Evolutionary conservation across 2,888 invertebrate species (phyloP).

Genomic region (Ichneumoninae sp.): DNA sequence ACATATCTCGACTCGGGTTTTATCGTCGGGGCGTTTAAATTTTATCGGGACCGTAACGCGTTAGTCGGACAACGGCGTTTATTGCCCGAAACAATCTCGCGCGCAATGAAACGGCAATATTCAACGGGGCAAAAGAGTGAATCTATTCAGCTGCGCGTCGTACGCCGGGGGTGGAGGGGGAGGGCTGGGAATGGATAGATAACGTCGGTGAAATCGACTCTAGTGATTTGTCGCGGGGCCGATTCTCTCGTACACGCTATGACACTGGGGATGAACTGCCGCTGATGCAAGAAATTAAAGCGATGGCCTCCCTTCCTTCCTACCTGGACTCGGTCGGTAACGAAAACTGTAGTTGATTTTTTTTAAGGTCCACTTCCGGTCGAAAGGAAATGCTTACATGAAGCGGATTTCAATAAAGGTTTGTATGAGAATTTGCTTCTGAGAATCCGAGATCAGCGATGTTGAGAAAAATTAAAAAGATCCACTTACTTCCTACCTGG

Average conservation of each 20-base stretch:
- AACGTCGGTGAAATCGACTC: constrained; percentile 70
- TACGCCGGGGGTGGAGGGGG: neutral
- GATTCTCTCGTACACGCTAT: constrained; percentile 41
- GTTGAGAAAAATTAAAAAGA: neutral
- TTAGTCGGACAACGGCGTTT: constrained; percentile 76
- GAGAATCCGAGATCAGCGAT: no score
- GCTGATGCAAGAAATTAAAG: neutral
- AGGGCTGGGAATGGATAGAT: constrained; percentile 65
- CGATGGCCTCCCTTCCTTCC: no score
- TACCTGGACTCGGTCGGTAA: no score
- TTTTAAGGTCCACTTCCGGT: no score
- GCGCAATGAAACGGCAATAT: constrained; percentile 75
- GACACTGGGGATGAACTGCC: neutral
- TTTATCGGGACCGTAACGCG: constrained; percentile 78
- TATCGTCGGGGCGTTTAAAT: constrained; percentile 75
- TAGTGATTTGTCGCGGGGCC: constrained; percentile 71
- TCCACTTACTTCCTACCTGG: no score
- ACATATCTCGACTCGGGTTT: constrained; percentile 64
- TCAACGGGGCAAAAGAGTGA: constrained; percentile 20
- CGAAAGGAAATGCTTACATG: no score
- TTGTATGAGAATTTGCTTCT: no score
- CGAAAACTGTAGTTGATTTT: no score
- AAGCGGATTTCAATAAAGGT: no score
- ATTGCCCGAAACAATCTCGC: constrained; percentile 77
- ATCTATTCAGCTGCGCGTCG: neutral